Evolutionary conservation across 2,113 vertebrate species (phyloP).

Genomic region (Proterorhinus semilunaris): DNA sequence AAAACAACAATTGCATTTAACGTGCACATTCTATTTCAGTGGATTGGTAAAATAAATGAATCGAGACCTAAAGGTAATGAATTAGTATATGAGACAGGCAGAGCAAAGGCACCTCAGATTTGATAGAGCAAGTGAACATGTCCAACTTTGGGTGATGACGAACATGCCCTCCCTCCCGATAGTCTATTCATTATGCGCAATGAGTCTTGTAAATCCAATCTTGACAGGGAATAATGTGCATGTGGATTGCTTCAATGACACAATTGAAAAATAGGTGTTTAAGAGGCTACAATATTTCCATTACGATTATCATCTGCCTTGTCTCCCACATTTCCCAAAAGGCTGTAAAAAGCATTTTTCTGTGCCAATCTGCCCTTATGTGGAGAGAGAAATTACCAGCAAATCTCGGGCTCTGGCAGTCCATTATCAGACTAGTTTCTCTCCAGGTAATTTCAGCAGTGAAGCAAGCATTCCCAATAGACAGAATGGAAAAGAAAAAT

Average conservation of each 20-base stretch:
- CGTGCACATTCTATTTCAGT: no score
- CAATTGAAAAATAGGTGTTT: constrained; percentile 52
- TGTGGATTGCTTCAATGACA: constrained; percentile 45
- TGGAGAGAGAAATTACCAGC: constrained; percentile 61
- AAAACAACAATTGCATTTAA: no score
- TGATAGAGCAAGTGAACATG: constrained; percentile 14
- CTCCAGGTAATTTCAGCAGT: constrained; percentile 72
- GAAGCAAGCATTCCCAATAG: constrained; percentile 67
- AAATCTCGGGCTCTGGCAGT: constrained; percentile 59
- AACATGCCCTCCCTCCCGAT: constrained; percentile 31
- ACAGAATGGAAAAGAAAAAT: constrained; percentile 72
- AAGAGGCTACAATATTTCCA: constrained; percentile 60
- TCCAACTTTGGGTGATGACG: constrained; percentile 38
- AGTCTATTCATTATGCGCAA: constrained; percentile 55
- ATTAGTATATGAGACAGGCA: neutral
- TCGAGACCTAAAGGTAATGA: no score
- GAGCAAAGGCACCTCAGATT: neutral
- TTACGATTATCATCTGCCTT: constrained; percentile 61
- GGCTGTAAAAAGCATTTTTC: constrained; percentile 44
- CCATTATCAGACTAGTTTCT: constrained; percentile 69
- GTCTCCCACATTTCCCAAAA: constrained; percentile 55
- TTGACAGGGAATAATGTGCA: constrained; percentile 41
- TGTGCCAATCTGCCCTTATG: constrained; percentile 54
- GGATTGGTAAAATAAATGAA: no score
- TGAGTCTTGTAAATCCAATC: constrained; percentile 59